Evolutionary conservation across 2,888 invertebrate species (phyloP).

Genomic region (Therioaphis trifolii): DNA sequence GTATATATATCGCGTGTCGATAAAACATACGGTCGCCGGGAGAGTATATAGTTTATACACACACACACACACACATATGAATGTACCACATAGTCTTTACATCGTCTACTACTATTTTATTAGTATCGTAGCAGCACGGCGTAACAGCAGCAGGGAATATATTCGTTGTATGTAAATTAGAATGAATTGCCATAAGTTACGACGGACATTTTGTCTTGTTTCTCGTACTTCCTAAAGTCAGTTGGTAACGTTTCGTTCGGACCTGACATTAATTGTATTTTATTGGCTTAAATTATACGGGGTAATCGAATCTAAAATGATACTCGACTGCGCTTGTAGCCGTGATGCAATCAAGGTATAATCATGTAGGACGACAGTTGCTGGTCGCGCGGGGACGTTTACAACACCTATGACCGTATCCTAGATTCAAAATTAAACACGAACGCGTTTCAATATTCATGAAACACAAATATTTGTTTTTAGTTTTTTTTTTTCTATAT

Average conservation of each 20-base stretch:
- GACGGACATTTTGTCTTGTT: conserved; percentile 19
- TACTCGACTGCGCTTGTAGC: neutral
- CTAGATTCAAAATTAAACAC: conserved; percentile 10
- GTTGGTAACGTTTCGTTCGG: neutral
- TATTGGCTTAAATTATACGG: conserved; percentile 56
- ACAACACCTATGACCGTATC: neutral
- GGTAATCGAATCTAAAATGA: conserved; percentile 42
- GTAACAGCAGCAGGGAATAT: neutral
- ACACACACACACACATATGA: no score
- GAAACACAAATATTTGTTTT: conserved; percentile 57
- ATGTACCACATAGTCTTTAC: neutral
- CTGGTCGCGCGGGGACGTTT: neutral
- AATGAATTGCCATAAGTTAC: conserved; percentile 34
- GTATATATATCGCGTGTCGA: neutral
- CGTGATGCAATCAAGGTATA: conserved; percentile 38
- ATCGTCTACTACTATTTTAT: neutral
- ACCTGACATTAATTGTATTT: conserved; percentile 55
- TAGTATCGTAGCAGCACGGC: conserved; percentile 9
- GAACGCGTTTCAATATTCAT: conserved; percentile 16
- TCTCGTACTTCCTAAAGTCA: conserved; percentile 3
- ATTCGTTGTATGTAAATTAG: conserved; percentile 44
- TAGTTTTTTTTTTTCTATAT: neutral
- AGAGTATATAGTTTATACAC: neutral
- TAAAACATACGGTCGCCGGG: neutral
- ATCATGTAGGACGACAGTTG: conserved; percentile 51